Percentiles rank a stretch among this genome's conserved stretches.
phyloP scores from a whole-genome alignment of 2,888 invertebrate species.

The Clepsis dumicolana region DNA sequence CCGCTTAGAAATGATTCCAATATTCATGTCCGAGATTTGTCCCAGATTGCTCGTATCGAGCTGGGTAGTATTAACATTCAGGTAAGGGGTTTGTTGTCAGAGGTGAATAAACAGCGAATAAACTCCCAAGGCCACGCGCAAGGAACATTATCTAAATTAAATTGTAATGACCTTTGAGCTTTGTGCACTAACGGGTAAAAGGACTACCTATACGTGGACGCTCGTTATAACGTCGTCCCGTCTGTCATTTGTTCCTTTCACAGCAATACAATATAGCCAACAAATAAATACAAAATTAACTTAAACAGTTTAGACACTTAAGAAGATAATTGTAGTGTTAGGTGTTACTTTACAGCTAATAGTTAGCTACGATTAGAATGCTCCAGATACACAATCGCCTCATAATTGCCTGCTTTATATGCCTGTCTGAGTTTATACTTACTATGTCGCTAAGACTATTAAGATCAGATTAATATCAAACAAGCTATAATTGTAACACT shows the following conservation, averaged over 20 bases:
- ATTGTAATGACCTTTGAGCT: constrained; percentile 14
- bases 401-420: constrained; percentile 11
- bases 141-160: constrained; percentile 20
- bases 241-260: not conserved
- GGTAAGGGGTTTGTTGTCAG: constrained; percentile 20
- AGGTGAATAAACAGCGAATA: constrained; percentile 38
- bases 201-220: not conserved
- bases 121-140: too few species aligned
- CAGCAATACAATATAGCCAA: not conserved
- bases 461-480: constrained; percentile 22
- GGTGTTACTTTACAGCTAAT: constrained; percentile 8
- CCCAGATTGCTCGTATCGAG: constrained; percentile 13
- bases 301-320: not conserved
- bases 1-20: not conserved
- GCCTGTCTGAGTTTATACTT: constrained; percentile 7
- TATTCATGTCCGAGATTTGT: constrained; percentile 24
- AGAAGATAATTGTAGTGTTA: not conserved
- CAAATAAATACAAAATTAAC: not conserved
- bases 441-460: constrained; percentile 7
- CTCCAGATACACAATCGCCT: constrained; percentile 21
- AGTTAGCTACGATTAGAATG: constrained; percentile 1
- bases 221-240: not conserved
- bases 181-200: constrained; percentile 4
- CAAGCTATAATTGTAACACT: constrained; percentile 29
- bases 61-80: constrained; percentile 25